Percentiles rank a stretch among this genome's conserved stretches.
These are phyloP conservation scores for Boleophthalmus pectinirostris DNA, from an alignment of 2,113 vertebrate species.

Conservation along the genomic window DNA sequence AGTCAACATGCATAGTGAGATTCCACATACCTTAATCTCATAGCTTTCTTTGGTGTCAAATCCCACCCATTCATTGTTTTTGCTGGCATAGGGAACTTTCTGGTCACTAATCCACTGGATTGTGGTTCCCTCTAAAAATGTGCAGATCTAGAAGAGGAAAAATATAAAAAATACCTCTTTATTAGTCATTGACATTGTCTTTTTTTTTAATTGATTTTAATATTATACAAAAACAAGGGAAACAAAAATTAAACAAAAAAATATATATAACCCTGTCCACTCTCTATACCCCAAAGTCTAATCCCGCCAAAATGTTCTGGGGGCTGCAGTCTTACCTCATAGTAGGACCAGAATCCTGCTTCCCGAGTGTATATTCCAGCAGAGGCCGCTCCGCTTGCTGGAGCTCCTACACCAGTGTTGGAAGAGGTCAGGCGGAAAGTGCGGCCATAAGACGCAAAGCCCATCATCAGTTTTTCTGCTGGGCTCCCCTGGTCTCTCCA, in stretches of 20 bases:
- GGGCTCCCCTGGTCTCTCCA: slow-evolving; percentile 80
- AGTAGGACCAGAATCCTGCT: slow-evolving; percentile 84
- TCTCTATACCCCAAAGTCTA: too few relatives aligned
- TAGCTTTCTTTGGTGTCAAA: slow-evolving; percentile 81
- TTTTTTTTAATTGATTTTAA: too few relatives aligned
- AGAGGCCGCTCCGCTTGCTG: slow-evolving; percentile 72
- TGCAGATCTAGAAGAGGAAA: slow-evolving; percentile 74
- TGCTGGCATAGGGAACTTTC: slow-evolving; percentile 80
- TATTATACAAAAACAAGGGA: too few relatives aligned
- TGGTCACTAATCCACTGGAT: slow-evolving; percentile 78
- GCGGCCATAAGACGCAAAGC: slow-evolving; percentile 82
- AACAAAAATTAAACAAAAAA: too few relatives aligned
- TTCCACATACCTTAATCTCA: slow-evolving; percentile 73
- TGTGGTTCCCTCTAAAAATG: slow-evolving; percentile 68
- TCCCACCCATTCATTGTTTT: slow-evolving; percentile 81
- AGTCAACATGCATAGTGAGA: neutral
- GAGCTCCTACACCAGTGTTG: slow-evolving; percentile 65
- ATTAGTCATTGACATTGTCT: neutral
- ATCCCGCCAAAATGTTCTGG: too few relatives aligned
- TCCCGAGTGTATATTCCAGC: slow-evolving; percentile 81
- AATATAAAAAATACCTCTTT: neutral
- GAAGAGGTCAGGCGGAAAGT: slow-evolving; percentile 76
- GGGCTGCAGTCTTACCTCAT: slow-evolving; percentile 74
- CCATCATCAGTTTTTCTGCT: slow-evolving; percentile 82
- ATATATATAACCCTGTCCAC: too few relatives aligned